These are phyloP conservation scores for Antheraea pernyi DNA, from an alignment of 1,140 invertebrate genomes.

Conservation along the genomic window DNA sequence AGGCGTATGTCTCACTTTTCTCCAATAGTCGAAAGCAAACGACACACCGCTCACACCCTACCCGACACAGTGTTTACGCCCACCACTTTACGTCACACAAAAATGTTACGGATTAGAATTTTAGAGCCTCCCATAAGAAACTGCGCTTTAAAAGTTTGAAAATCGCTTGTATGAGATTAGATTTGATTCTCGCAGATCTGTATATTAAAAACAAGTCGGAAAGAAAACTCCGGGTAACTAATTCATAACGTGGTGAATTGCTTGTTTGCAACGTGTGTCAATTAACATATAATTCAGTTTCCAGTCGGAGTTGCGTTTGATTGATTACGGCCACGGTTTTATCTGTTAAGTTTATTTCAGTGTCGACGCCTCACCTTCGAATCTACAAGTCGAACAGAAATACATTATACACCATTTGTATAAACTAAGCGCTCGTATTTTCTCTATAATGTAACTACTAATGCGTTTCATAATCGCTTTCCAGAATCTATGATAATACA, in stretches of 20 bases:
- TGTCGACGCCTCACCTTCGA: neutral
- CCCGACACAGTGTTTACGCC: too few species aligned
- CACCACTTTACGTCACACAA: too few species aligned
- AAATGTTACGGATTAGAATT: too few species aligned
- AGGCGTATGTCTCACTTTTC: too few species aligned
- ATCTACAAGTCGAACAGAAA: neutral
- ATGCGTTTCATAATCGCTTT: neutral
- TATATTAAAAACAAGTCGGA: neutral
- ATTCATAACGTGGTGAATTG: neutral
- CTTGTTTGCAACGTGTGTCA: neutral
- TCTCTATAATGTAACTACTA: neutral
- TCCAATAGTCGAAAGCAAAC: too few species aligned
- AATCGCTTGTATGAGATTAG: neutral
- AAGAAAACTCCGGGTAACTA: neutral
- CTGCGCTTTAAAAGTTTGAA: too few species aligned
- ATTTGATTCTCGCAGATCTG: neutral
- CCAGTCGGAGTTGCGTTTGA: neutral
- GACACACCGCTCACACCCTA: too few species aligned
- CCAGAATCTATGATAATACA: neutral
- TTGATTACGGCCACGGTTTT: neutral
- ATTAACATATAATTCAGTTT: neutral
- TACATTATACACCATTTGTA: neutral
- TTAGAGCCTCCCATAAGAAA: too few species aligned
- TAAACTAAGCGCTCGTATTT: neutral
- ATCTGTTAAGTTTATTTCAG: constrained; percentile 3